Evolutionary conservation across 1,140 invertebrate genomes (phyloP).

Genomic region (Aphidius gifuensis): DNA sequence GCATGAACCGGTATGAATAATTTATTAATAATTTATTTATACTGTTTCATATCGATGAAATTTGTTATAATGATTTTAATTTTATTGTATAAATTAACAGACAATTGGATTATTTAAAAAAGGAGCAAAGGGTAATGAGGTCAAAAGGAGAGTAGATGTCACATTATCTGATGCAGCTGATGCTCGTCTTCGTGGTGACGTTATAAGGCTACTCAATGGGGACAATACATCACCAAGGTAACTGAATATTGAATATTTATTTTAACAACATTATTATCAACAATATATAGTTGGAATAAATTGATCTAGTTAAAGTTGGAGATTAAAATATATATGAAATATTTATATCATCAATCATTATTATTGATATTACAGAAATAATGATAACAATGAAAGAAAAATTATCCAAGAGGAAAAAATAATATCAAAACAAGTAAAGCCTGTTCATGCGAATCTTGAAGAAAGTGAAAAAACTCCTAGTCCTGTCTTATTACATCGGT

Average conservation of each 20-base stretch:
- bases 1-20: slow-evolving; percentile 19
- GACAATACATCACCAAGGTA: slow-evolving; percentile 25
- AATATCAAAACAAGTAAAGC: too few species aligned
- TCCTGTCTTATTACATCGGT: too few species aligned
- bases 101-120: slow-evolving; percentile 29
- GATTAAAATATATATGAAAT: too few species aligned
- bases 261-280: too few species aligned
- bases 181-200: slow-evolving; percentile 23
- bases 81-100: slow-evolving; percentile 20
- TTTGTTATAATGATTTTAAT: background rate
- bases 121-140: slow-evolving; percentile 28
- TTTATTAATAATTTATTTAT: background rate
- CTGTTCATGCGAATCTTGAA: too few species aligned
- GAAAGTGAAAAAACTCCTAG: too few species aligned
- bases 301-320: too few species aligned
- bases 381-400: too few species aligned
- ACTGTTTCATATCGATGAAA: background rate
- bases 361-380: too few species aligned
- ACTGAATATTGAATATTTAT: too few species aligned
- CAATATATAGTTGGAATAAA: slow-evolving; percentile 10
- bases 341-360: too few species aligned
- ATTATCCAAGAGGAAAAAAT: too few species aligned
- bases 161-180: slow-evolving; percentile 19
- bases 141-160: slow-evolving; percentile 19
- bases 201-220: slow-evolving; percentile 28